Conservation (phyloP, 1,140 invertebrate genomes). For the Drosophila pruinosa region DNA sequence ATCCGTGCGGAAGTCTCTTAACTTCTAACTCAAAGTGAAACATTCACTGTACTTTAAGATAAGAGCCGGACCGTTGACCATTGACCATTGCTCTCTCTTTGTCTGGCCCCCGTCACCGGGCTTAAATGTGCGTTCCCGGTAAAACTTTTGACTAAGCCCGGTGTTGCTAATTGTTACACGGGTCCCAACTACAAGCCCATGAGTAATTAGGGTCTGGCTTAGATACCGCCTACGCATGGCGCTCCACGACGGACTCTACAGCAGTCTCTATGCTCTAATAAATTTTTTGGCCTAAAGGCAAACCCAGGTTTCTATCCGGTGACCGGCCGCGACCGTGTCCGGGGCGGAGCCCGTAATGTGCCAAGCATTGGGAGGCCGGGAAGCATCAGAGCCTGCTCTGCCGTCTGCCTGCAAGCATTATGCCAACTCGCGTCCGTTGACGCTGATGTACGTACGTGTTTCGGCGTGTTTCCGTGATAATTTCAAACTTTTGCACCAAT, state of each 20-base stretch:
- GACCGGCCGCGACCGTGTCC: conserved; percentile 1
- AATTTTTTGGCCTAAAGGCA: conserved; percentile 57
- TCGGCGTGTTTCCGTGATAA: conserved; percentile 78
- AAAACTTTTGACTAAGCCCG: conserved; percentile 43
- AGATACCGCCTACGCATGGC: conserved; percentile 52
- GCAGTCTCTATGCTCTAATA: conserved; percentile 42
- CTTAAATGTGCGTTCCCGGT: conserved; percentile 10
- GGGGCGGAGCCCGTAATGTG: conserved; percentile 19
- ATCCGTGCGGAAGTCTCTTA: conserved; percentile 56
- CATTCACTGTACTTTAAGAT: conserved; percentile 56
- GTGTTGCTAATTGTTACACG: conserved; percentile 69
- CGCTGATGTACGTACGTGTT: conserved; percentile 76
- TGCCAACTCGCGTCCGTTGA: conserved; percentile 71
- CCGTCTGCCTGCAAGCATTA: conserved; percentile 52
- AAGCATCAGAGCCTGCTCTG: neutral
- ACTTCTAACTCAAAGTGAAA: conserved; percentile 60
- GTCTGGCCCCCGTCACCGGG: neutral
- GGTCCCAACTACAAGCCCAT: conserved; percentile 48
- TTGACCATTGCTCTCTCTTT: neutral
- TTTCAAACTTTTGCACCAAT: conserved; percentile 80
- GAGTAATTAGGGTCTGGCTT: conserved; percentile 78
- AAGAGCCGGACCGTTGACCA: conserved; percentile 27
- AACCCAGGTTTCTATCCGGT: neutral
- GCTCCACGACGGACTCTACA: conserved; percentile 1
- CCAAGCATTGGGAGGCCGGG: neutral